These are phyloP conservation scores for Nansenia antarctica DNA, from an alignment of 2,113 vertebrate genomes.

Conservation along the genomic window DNA sequence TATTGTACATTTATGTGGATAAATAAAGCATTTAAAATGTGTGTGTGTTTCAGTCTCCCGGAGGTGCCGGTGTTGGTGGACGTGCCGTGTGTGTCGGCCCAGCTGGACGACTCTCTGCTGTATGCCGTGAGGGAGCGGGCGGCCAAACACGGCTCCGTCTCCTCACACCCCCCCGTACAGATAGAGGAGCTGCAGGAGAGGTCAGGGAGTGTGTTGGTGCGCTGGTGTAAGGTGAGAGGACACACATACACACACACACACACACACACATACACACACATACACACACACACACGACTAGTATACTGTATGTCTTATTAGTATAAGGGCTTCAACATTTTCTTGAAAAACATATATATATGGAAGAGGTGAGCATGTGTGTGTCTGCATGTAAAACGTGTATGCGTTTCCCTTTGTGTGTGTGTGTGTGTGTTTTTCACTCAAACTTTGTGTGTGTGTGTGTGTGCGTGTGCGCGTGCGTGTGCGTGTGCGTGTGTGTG, in stretches of 20 bases:
- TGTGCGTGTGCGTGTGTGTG: background rate
- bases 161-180: constrained; percentile 92
- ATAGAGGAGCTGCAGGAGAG: constrained; percentile 94
- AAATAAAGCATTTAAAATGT: too few species aligned
- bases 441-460: background rate
- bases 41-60: constrained; percentile 81
- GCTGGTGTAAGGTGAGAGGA: constrained; percentile 95
- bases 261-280: background rate
- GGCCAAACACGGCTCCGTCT: constrained; percentile 85
- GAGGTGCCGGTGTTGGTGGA: constrained; percentile 96
- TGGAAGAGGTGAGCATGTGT: too few species aligned
- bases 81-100: constrained; percentile 92
- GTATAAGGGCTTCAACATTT: too few species aligned
- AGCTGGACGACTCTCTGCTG: constrained; percentile 92
- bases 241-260: background rate
- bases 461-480: background rate
- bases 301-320: too few species aligned
- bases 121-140: constrained; percentile 83
- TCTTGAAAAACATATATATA: too few species aligned
- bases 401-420: background rate
- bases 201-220: constrained; percentile 90
- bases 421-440: background rate
- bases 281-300: background rate
- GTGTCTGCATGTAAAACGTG: too few species aligned
- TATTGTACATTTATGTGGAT: background rate